Base-by-base conservation (phyloP, 1,140 invertebrate genomes). In the Oncopodura yosiiana region DNA sequence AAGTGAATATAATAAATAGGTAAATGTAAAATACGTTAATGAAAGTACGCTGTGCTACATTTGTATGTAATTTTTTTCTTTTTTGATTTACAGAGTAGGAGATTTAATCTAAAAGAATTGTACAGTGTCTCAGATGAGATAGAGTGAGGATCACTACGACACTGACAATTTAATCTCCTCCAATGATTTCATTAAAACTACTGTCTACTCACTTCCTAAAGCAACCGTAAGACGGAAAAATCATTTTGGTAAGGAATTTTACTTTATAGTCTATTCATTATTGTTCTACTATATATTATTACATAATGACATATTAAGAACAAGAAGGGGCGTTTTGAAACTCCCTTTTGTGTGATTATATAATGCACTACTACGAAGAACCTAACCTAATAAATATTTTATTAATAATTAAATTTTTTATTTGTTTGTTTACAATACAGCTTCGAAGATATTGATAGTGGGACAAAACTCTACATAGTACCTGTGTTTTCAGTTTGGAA, bases 131-230 rank as follows among this genome's bases (percentile, higher is more conserved):
- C 14, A 41, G 26, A 44, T 11, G 11, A 44, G 41, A 41, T 53
- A 41, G 34, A 42, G 46, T 53, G 52, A 45, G 42, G 45, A 53
- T 23, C 24, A 42, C 34, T 39, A 29, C 14, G 53, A 18, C 14
- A 12, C 6, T 6, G 23, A 26, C 14, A 30, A 38, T 30, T 19
- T 26, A 12, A 38, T 42, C n/a, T n/a, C n/a, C n/a, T 41, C 58
- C 32, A 60, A 60, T 60, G 58, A 60, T 60, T 60, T 55, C 58
- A 52, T 30, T 60, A 60, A 55, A 52, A 60, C 58, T 60, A 27
- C 53, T 60, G 41, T 60, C 58, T 21, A 60, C 58, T 38, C 58
- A 60, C 52, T 60, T 60, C 49, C 49, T 60, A 18, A 60, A 60
- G 30, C 58, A 60, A 38, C 58, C 58, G 36, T 60, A 51, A 42